phyloP scores from a whole-genome alignment of 1,140 invertebrate species.

The Drosophila kurseongensis region DNA sequence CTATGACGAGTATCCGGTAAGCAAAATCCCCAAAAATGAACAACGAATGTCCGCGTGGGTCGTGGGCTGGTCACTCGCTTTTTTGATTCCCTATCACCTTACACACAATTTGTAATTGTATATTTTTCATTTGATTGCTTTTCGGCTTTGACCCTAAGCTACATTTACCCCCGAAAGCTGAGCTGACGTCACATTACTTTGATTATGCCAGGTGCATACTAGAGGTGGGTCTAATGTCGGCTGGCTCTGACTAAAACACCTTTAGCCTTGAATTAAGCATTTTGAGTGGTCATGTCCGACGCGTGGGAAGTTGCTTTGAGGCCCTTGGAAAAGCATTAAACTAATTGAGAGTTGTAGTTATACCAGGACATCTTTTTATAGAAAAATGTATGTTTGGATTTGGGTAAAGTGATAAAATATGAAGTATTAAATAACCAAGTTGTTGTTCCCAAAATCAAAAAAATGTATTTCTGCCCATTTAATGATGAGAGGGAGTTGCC shows the following conservation, averaged over 20 bases:
- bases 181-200: constrained; percentile 58
- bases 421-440: too few species aligned
- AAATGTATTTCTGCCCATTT: too few species aligned
- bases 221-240: constrained; percentile 28
- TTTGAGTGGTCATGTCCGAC: background rate
- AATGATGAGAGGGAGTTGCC: too few species aligned
- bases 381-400: too few species aligned
- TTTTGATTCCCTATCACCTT: constrained; percentile 59
- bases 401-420: too few species aligned
- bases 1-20: constrained; percentile 82
- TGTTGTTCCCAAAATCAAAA: too few species aligned
- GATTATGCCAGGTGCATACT: constrained; percentile 7
- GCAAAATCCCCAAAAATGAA: constrained; percentile 13
- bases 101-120: constrained; percentile 75
- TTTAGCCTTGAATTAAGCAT: constrained; percentile 1
- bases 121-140: constrained; percentile 80
- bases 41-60: constrained; percentile 30
- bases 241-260: background rate
- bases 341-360: background rate
- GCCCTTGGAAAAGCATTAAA: background rate
- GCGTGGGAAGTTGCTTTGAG: background rate
- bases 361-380: too few species aligned
- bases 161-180: constrained; percentile 12
- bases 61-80: constrained; percentile 13
- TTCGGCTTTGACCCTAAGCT: constrained; percentile 46